A percentile compares a stretch with the other conserved stretches of the same genome.
These are phyloP conservation scores for Euschistus heros DNA, from an alignment of 1,140 invertebrate species.

Conservation along the genomic window DNA sequence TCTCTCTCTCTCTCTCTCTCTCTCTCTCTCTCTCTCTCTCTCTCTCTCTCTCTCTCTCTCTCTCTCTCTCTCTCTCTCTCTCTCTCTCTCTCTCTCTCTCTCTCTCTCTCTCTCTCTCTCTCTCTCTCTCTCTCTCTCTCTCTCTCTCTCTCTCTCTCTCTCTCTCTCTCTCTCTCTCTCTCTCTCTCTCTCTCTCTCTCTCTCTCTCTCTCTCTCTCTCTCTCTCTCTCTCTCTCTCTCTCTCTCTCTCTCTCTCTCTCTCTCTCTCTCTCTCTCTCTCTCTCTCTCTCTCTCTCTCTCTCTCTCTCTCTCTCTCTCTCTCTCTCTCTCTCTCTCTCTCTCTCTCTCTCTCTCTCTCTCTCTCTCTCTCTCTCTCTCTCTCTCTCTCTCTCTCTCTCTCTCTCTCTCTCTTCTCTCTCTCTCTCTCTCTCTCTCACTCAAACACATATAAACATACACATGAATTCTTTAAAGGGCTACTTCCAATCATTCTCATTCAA, in stretches of 20 bases:
- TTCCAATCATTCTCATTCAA: too few relatives aligned
- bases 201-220: constrained; percentile 26
- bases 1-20: constrained; percentile 25
- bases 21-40: constrained; percentile 20
- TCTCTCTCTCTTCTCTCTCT: constrained; percentile 14
- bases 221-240: constrained; percentile 22
- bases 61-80: constrained; percentile 26
- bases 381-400: constrained; percentile 15
- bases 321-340: constrained; percentile 23
- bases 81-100: constrained; percentile 26
- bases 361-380: constrained; percentile 22
- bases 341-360: constrained; percentile 23
- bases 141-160: constrained; percentile 26
- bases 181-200: constrained; percentile 26
- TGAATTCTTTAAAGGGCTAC: too few relatives aligned
- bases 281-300: constrained; percentile 23
- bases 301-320: constrained; percentile 23
- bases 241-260: constrained; percentile 21
- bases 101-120: constrained; percentile 26
- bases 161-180: constrained; percentile 25
- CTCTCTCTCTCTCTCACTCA: constrained; percentile 19
- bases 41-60: constrained; percentile 20
- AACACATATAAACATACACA: neutral
- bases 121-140: constrained; percentile 26
- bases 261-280: constrained; percentile 23